A percentile compares a stretch with the other conserved stretches of the same genome.
Evolutionary conservation across 35 echinoderm and acorn worm genomes (phyloP).

Genomic region (Heliocidaris tuberculata): DNA sequence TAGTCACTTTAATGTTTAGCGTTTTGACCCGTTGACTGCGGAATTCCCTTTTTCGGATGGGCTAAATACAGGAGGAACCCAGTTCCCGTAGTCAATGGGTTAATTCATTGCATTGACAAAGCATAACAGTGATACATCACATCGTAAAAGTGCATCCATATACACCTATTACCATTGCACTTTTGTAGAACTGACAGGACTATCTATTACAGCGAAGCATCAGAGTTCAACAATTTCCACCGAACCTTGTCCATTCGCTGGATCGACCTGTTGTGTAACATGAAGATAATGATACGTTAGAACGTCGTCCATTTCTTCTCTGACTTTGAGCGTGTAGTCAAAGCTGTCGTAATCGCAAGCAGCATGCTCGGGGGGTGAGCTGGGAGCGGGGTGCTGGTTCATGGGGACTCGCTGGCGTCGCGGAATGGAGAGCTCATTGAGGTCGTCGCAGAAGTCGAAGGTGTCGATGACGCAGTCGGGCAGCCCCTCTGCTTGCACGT

Average conservation of each 20-base stretch:
- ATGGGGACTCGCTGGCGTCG: not conserved
- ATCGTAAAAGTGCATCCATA: not conserved
- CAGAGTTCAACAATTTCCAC: constrained; percentile 30
- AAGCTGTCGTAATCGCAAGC: constrained; percentile 30
- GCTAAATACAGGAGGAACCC: no score
- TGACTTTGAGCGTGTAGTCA: constrained; percentile 46
- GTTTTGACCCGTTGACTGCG: no score
- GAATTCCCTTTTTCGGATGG: no score
- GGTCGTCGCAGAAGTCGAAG: constrained; percentile 53
- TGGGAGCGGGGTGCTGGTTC: not conserved
- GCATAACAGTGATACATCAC: not conserved
- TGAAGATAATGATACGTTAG: constrained; percentile 36
- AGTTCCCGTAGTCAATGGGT: no score
- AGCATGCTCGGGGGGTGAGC: not conserved
- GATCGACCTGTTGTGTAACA: constrained; percentile 44
- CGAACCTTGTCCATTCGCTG: not conserved
- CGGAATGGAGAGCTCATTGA: constrained; percentile 20
- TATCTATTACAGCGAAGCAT: not conserved
- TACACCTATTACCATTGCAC: not conserved
- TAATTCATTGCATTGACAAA: not conserved
- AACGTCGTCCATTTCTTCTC: constrained; percentile 24
- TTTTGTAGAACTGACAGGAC: not conserved
- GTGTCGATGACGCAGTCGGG: constrained; percentile 51
- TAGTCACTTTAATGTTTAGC: not conserved
- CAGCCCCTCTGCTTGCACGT: constrained; percentile 42